These are phyloP conservation scores for Merluccius polli DNA, from an alignment of 2,797 vertebrate species.

Conservation along the genomic window DNA sequence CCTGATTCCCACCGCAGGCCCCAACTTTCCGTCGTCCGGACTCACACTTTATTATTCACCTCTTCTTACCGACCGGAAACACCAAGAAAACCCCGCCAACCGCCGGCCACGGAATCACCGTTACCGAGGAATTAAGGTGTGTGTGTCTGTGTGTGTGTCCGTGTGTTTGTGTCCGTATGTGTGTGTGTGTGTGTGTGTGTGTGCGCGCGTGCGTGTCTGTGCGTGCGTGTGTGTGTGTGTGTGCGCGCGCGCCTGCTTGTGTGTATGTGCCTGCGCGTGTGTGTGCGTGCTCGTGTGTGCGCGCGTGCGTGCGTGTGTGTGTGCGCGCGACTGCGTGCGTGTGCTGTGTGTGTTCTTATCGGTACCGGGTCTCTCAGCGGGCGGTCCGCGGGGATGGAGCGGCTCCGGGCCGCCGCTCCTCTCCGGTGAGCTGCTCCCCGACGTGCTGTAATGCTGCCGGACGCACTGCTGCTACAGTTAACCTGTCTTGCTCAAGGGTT, in stretches of 20 bases:
- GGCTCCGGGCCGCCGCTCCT: not conserved
- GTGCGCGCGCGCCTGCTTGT: no score
- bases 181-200: slow-evolving; percentile 7
- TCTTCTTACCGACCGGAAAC: not conserved
- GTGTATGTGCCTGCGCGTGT: not conserved
- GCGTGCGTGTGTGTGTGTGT: not conserved
- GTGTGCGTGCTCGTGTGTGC: not conserved
- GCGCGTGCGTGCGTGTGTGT: not conserved
- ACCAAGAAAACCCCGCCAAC: not conserved
- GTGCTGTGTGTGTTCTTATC: slow-evolving; percentile 3
- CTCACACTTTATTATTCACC: not conserved
- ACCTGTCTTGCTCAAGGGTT: slow-evolving; percentile 31
- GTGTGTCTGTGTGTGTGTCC: not conserved
- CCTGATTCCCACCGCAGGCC: not conserved
- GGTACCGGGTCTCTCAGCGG: not conserved
- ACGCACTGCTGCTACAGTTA: slow-evolving; percentile 39
- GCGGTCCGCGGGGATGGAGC: not conserved
- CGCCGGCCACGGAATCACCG: not conserved
- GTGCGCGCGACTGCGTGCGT: slow-evolving; percentile 8
- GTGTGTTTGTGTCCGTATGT: not conserved
- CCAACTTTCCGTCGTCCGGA: not conserved
- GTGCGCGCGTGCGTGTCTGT: not conserved
- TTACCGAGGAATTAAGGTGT: not conserved
- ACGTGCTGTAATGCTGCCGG: not conserved
- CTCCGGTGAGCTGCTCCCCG: not conserved